A percentile compares a stretch with the other conserved stretches of the same genome.
These are phyloP conservation scores for Girardinus metallicus DNA, from an alignment of 2,797 vertebrate species.

Conservation along the genomic window DNA sequence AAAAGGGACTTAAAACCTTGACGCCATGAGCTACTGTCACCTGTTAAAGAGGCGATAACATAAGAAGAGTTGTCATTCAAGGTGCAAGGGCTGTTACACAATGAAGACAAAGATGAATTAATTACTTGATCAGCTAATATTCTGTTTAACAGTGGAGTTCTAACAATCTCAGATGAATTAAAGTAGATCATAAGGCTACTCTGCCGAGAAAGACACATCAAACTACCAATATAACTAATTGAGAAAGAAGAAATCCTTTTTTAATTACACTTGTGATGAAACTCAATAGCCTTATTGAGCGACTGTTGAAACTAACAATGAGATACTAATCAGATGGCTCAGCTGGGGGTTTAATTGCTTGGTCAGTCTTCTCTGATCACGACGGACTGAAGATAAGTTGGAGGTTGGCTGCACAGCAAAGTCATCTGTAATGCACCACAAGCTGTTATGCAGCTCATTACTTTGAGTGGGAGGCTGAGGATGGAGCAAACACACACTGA, in stretches of 20 bases:
- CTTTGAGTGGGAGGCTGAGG: conserved; percentile 44
- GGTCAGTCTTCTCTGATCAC: conserved; percentile 71
- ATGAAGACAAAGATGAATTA: neutral
- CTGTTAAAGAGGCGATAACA: neutral
- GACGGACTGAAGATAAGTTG: conserved; percentile 61
- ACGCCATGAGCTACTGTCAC: neutral
- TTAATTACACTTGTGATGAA: conserved; percentile 13
- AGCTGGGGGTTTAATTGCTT: conserved; percentile 65
- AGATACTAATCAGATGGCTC: conserved; percentile 66
- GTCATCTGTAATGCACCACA: conserved; percentile 65
- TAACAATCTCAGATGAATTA: neutral
- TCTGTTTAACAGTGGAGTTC: neutral
- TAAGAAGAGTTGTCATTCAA: neutral
- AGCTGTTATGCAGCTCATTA: conserved; percentile 69
- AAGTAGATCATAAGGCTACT: neutral
- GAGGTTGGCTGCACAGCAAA: conserved; percentile 48
- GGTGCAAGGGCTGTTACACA: neutral
- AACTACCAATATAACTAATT: neutral
- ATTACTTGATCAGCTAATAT: neutral
- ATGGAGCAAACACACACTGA: conserved; percentile 25
- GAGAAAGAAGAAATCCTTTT: conserved; percentile 4
- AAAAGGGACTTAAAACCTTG: neutral
- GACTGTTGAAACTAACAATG: conserved; percentile 67
- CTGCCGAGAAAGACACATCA: neutral
- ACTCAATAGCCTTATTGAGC: conserved; percentile 29